These are phyloP conservation scores for Oryzaephilus surinamensis DNA, from an alignment of 1,140 invertebrate genomes.

Conservation along the genomic window DNA sequence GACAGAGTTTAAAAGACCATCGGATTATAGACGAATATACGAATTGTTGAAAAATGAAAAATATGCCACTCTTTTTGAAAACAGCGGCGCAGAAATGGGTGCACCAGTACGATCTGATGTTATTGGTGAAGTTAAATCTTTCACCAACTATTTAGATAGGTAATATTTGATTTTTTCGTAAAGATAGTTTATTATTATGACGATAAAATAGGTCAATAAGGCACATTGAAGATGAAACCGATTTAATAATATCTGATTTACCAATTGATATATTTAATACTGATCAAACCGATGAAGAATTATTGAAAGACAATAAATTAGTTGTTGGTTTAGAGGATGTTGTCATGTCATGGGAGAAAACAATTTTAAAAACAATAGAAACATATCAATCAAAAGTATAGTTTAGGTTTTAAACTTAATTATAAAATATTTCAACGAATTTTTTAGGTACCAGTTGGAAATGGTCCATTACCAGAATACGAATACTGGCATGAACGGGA, in stretches of 20 bases:
- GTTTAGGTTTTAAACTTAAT: not conserved
- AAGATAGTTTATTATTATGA: not conserved
- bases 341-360: conserved; percentile 51
- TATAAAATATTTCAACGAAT: conserved; percentile 9
- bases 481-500: conserved; percentile 73
- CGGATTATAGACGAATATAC: conserved; percentile 43
- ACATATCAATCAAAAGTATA: conserved; percentile 45
- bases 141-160: too few species aligned
- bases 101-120: conserved; percentile 21
- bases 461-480: conserved; percentile 70
- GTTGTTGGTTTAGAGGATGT: conserved; percentile 50
- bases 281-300: conserved; percentile 37
- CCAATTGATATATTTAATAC: conserved; percentile 41
- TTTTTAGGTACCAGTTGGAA: conserved; percentile 43
- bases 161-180: conserved; percentile 16
- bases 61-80: conserved; percentile 13
- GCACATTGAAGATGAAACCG: conserved; percentile 54
- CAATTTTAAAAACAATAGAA: conserved; percentile 47
- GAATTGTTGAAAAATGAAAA: conserved; percentile 20
- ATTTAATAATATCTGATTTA: conserved; percentile 43
- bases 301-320: conserved; percentile 40
- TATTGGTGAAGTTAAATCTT: conserved; percentile 20
- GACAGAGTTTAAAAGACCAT: conserved; percentile 37
- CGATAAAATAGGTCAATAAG: conserved; percentile 44
- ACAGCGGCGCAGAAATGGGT: too few species aligned